phyloP scores from a whole-genome alignment of 2,113 vertebrate species.

The Pygathrix nemaeus region DNA sequence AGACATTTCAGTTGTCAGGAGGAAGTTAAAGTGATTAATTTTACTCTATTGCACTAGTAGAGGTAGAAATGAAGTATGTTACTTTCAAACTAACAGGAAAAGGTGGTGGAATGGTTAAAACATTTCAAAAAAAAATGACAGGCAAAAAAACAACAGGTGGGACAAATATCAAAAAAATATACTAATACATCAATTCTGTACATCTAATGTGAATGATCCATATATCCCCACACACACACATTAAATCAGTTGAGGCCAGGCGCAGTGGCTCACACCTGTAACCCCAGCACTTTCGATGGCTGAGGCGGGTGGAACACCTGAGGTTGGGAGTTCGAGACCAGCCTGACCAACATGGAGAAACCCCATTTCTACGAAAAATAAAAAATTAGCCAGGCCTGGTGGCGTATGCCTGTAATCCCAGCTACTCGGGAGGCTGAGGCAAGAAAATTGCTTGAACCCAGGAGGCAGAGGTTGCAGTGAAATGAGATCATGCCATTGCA shows the following conservation, averaged over 20 bases:
- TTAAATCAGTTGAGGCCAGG: neutral
- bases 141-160: neutral
- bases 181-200: neutral
- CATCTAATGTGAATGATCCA: neutral
- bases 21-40: neutral
- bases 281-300: too few relatives aligned
- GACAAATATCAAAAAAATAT: neutral
- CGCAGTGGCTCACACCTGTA: too few relatives aligned
- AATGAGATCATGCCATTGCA: too few relatives aligned
- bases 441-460: too few relatives aligned
- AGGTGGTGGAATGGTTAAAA: neutral
- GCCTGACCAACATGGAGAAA: too few relatives aligned
- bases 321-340: too few relatives aligned
- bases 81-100: constrained; percentile 21
- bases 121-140: neutral
- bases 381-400: too few relatives aligned
- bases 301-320: too few relatives aligned
- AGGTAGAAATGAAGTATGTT: neutral
- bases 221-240: neutral
- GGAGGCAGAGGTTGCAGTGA: too few relatives aligned
- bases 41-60: neutral
- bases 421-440: too few relatives aligned
- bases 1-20: neutral
- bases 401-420: too few relatives aligned
- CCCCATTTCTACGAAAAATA: too few relatives aligned